Evolutionary conservation across 2,888 invertebrate species (phyloP).

Genomic region (Lutraria lutraria): DNA sequence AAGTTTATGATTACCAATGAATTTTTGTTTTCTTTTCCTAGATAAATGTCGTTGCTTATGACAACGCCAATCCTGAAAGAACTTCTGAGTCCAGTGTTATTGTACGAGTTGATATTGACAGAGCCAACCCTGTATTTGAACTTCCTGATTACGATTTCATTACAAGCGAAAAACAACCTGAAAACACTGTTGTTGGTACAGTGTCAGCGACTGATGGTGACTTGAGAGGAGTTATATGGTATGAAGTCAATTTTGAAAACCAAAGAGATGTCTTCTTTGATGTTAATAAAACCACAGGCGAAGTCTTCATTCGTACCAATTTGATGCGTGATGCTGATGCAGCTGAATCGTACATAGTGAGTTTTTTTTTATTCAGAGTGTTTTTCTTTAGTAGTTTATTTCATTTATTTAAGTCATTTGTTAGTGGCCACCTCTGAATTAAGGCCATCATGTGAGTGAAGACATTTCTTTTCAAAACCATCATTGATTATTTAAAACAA

Average conservation of each 20-base stretch:
- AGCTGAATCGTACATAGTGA: slow-evolving; percentile 58
- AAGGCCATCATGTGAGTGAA: too few species aligned
- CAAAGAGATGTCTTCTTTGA: slow-evolving; percentile 71
- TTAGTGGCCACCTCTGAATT: too few species aligned
- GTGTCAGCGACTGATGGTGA: slow-evolving; percentile 75
- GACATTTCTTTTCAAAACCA: too few species aligned
- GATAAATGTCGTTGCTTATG: slow-evolving; percentile 74
- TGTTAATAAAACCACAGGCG: slow-evolving; percentile 66
- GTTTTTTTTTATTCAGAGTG: not conserved
- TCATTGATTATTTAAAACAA: too few species aligned
- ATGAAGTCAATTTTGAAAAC: slow-evolving; percentile 60
- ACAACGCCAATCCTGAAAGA: slow-evolving; percentile 76
- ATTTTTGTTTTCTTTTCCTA: slow-evolving; percentile 42
- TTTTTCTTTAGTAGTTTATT: too few species aligned
- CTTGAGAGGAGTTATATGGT: slow-evolving; percentile 64
- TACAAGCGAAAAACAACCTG: slow-evolving; percentile 68
- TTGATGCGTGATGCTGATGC: slow-evolving; percentile 60
- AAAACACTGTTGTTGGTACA: slow-evolving; percentile 55
- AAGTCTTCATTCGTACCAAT: slow-evolving; percentile 56
- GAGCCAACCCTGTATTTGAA: slow-evolving; percentile 62
- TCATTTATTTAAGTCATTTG: too few species aligned
- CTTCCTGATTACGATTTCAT: slow-evolving; percentile 22
- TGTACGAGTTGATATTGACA: slow-evolving; percentile 76
- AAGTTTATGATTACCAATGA: not conserved
- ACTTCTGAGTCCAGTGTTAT: slow-evolving; percentile 69